Conservation (phyloP, 2,888 invertebrate species). For the Perdita meconis region DNA sequence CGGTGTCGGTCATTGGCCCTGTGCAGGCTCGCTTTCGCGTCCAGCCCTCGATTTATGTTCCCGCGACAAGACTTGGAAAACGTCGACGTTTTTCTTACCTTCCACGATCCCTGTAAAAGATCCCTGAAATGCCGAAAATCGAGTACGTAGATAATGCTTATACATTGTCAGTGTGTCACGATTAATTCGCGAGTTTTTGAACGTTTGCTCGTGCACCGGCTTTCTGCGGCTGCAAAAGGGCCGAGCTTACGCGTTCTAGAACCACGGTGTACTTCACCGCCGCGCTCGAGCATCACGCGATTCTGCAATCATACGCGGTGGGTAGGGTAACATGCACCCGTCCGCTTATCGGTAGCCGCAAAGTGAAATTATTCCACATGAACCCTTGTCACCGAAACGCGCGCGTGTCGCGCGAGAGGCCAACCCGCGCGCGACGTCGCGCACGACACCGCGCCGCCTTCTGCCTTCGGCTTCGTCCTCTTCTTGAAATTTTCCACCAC, state of each 20-base stretch:
- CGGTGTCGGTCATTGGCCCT: constrained; percentile 21
- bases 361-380: constrained; percentile 83
- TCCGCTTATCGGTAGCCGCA: constrained; percentile 77
- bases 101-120: too few species aligned
- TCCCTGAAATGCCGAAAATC: not conserved
- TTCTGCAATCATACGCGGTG: constrained; percentile 78
- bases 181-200: not conserved
- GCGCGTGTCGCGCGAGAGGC: constrained; percentile 28
- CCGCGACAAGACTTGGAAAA: not conserved
- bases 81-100: constrained; percentile 3
- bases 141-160: not conserved
- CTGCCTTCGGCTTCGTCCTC: not conserved
- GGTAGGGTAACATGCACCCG: constrained; percentile 78
- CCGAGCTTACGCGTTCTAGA: constrained; percentile 45
- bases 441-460: not conserved
- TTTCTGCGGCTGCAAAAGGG: constrained; percentile 54
- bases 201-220: not conserved
- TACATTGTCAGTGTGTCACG: not conserved
- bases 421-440: constrained; percentile 13
- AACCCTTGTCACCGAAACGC: constrained; percentile 74
- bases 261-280: not conserved
- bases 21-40: constrained; percentile 8
- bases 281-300: constrained; percentile 75
- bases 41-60: not conserved
- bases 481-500: constrained; percentile 14